A percentile compares a stretch with the other conserved stretches of the same genome.
Evolutionary conservation across 1,140 invertebrate species (phyloP).

Genomic region (Ceratosolen fusciceps): DNA sequence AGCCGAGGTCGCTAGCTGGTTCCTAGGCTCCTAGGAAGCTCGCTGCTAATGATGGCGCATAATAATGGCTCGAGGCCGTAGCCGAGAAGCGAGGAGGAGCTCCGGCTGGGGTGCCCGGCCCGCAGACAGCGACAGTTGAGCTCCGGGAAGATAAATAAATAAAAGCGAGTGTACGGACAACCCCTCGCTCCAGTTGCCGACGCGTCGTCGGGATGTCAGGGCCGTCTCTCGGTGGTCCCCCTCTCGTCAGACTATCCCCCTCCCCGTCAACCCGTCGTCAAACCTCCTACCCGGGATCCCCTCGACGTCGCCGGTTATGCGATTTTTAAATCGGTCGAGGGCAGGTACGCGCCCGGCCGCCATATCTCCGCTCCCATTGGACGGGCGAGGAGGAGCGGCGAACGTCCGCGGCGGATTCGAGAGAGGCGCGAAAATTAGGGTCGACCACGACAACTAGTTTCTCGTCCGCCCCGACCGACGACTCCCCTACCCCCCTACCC

Average conservation of each 20-base stretch:
- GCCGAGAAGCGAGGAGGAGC: too few relatives aligned
- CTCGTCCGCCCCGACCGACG: too few relatives aligned
- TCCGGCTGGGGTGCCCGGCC: neutral
- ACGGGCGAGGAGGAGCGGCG: neutral
- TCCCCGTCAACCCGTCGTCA: too few relatives aligned
- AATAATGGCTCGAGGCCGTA: conserved; percentile 28
- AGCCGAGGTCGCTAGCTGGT: neutral
- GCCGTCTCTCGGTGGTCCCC: too few relatives aligned
- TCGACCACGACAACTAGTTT: neutral
- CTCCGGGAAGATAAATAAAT: neutral
- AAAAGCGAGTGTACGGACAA: neutral
- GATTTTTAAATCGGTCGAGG: neutral
- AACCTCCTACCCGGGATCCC: neutral
- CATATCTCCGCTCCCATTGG: conserved; percentile 30
- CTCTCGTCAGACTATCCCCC: too few relatives aligned
- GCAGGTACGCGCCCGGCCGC: conserved; percentile 30
- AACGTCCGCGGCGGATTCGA: neutral
- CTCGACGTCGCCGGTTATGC: neutral
- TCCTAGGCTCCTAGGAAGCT: too few relatives aligned
- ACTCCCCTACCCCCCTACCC: too few relatives aligned
- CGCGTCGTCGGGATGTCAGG: too few relatives aligned
- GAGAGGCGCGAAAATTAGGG: neutral
- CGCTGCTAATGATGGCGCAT: conserved; percentile 31
- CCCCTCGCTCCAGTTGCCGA: conserved; percentile 26
- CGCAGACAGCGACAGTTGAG: conserved; percentile 1